Conservation (phyloP, 2,113 vertebrate species). For the Ophthalmolycus amberensis region DNA sequence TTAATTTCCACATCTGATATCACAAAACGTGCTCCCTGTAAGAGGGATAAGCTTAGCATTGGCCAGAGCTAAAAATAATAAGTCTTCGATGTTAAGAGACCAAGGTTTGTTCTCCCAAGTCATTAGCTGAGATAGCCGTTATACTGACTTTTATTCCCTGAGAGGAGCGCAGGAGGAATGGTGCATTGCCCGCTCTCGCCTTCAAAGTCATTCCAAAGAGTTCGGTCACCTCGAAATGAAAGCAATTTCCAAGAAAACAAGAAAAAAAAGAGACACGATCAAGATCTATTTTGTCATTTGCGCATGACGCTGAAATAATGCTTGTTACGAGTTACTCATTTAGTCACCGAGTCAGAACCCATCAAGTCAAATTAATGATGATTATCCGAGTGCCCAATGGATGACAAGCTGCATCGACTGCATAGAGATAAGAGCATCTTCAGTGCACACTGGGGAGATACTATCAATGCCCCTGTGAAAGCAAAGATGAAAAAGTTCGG, state of each 20-base stretch:
- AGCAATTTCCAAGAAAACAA: slow-evolving; percentile 49
- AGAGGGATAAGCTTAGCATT: slow-evolving; percentile 85
- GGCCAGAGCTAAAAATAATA: slow-evolving; percentile 88
- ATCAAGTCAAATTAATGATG: slow-evolving; percentile 74
- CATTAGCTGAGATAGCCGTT: slow-evolving; percentile 87
- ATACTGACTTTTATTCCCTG: slow-evolving; percentile 82
- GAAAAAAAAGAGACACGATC: slow-evolving; percentile 10
- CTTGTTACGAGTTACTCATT: slow-evolving; percentile 50
- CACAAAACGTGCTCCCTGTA: slow-evolving; percentile 82
- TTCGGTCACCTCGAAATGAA: slow-evolving; percentile 69
- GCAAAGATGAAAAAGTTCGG: slow-evolving; percentile 74
- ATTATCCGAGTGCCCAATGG: slow-evolving; percentile 69
- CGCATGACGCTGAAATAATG: slow-evolving; percentile 39
- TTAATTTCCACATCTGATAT: slow-evolving; percentile 88
- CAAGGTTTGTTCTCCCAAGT: slow-evolving; percentile 87
- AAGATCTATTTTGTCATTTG: not conserved
- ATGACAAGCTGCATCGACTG: slow-evolving; percentile 76
- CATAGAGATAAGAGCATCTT: slow-evolving; percentile 78
- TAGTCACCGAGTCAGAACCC: slow-evolving; percentile 58
- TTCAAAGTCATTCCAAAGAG: slow-evolving; percentile 86
- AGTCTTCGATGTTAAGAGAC: slow-evolving; percentile 87
- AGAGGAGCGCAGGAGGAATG: slow-evolving; percentile 73
- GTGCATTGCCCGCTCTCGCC: slow-evolving; percentile 69
- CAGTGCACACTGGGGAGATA: slow-evolving; percentile 72
- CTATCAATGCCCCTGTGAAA: slow-evolving; percentile 75